Evolutionary conservation across 1,140 invertebrate genomes (phyloP).

Genomic region (Cotesia chilonis): DNA sequence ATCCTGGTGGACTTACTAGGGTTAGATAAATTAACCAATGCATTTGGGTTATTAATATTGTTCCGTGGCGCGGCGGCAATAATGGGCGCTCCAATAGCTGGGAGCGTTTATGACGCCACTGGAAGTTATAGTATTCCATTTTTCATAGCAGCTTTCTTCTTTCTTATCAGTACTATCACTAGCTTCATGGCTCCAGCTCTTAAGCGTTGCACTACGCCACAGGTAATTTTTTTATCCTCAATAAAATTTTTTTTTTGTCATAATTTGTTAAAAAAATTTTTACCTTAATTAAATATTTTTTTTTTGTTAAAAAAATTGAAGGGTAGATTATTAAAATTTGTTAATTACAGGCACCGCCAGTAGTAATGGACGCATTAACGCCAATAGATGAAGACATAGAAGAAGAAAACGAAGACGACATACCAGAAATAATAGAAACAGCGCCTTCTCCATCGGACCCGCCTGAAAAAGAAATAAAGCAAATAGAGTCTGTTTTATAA

Average conservation of each 20-base stretch:
- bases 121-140: slow-evolving; percentile 88
- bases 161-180: slow-evolving; percentile 84
- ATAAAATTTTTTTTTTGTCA: no score
- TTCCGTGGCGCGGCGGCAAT: slow-evolving; percentile 94
- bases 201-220: slow-evolving; percentile 69
- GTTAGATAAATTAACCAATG: slow-evolving; percentile 94
- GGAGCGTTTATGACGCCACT: slow-evolving; percentile 88
- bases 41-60: slow-evolving; percentile 93
- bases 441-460: slow-evolving; percentile 68
- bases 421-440: slow-evolving; percentile 74
- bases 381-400: slow-evolving; percentile 84
- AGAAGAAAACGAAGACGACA: slow-evolving; percentile 78
- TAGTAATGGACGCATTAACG: slow-evolving; percentile 76
- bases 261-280: no score
- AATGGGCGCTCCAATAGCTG: slow-evolving; percentile 82
- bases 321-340: neutral
- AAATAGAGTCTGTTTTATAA: slow-evolving; percentile 75
- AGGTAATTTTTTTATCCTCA: slow-evolving; percentile 45
- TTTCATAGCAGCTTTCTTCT: slow-evolving; percentile 89
- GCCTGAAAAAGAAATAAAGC: slow-evolving; percentile 71
- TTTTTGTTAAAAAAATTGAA: neutral
- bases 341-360: slow-evolving; percentile 64
- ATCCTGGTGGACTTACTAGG: slow-evolving; percentile 96
- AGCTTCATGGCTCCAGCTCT: slow-evolving; percentile 85
- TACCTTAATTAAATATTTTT: no score